phyloP scores from a whole-genome alignment of 53 echinoderm and acorn worm genomes.

The Antedon mediterranea region DNA sequence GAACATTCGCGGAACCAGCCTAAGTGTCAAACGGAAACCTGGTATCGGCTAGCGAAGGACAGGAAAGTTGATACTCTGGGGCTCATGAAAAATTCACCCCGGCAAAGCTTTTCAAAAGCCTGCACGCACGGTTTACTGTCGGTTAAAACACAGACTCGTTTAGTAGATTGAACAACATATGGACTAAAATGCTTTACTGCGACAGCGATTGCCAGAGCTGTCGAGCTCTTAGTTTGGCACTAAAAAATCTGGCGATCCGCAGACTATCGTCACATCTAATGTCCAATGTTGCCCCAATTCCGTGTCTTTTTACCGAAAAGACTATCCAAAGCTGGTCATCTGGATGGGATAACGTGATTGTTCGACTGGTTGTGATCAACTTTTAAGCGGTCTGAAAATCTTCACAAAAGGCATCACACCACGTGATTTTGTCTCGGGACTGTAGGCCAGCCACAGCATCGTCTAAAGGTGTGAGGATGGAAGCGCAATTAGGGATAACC shows the following conservation, averaged over 20 bases:
- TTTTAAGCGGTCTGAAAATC: conserved; percentile 3
- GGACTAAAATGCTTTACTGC: conserved; percentile 3
- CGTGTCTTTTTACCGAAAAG: conserved; percentile 20
- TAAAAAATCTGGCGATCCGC: conserved; percentile 22
- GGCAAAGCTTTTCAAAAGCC: no score
- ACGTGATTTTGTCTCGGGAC: neutral
- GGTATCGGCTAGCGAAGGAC: conserved; percentile 26
- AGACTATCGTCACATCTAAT: conserved; percentile 23
- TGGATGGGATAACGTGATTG: conserved; percentile 14
- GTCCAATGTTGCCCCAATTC: conserved; percentile 38
- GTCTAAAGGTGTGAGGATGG: neutral
- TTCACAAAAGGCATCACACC: neutral
- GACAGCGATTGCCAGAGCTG: no score
- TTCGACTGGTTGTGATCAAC: conserved; percentile 3
- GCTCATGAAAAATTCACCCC: conserved; percentile 45
- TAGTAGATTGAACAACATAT: neutral
- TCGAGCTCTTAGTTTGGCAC: no score
- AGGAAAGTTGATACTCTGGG: conserved; percentile 31
- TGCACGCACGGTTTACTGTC: no score
- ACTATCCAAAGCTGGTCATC: conserved; percentile 44
- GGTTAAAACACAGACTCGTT: neutral
- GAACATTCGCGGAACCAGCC: conserved; percentile 33
- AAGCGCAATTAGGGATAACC: neutral
- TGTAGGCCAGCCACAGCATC: neutral
- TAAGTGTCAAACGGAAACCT: conserved; percentile 16